Conservation (phyloP, 2,888 invertebrate species). For the Clanis bilineata region DNA sequence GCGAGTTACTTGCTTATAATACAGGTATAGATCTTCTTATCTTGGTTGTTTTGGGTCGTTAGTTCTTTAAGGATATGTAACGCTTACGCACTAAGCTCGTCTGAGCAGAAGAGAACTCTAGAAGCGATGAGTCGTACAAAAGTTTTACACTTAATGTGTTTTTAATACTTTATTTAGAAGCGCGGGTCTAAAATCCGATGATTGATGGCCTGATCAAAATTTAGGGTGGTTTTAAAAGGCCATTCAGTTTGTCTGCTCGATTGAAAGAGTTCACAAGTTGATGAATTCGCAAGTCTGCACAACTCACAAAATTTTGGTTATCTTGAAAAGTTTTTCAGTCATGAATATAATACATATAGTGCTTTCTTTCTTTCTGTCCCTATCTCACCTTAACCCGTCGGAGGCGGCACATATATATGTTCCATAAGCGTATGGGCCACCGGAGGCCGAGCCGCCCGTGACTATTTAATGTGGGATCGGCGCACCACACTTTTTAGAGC, state of each 20-base stretch:
- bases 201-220: constrained; percentile 13
- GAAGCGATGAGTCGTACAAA: constrained; percentile 36
- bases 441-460: no score
- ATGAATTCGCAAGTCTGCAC: not conserved
- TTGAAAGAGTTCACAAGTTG: not conserved
- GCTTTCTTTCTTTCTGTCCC: no score
- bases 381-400: no score
- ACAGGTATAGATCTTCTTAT: constrained; percentile 13
- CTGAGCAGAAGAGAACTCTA: constrained; percentile 28
- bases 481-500: no score
- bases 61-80: constrained; percentile 65
- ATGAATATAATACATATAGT: no score
- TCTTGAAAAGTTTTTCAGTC: no score
- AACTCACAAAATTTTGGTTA: not conserved
- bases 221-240: not conserved
- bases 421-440: no score
- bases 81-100: constrained; percentile 54
- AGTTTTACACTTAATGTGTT: constrained; percentile 63
- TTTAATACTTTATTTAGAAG: constrained; percentile 63
- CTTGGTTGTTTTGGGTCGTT: constrained; percentile 55
- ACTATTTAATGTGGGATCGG: no score
- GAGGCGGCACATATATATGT: no score
- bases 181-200: constrained; percentile 5
- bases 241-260: not conserved
- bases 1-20: not conserved